Percentiles rank a stretch among this genome's conserved stretches.
Conservation (phyloP, 2,797 vertebrate genomes). For the Atherinosoma microstoma region DNA sequence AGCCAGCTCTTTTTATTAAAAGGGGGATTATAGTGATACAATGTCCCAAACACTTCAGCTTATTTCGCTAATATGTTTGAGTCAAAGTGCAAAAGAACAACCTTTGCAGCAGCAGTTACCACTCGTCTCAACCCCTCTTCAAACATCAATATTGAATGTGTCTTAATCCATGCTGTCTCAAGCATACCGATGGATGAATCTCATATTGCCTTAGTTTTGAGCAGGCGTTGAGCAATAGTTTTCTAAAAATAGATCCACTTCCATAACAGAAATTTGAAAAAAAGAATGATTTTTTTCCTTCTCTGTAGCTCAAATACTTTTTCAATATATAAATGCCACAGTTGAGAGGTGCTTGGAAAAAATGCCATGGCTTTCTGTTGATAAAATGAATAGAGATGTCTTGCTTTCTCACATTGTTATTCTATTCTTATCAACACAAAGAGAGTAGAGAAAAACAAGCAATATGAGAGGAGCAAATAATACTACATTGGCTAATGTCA, state of each 20-base stretch:
- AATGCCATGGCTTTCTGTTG: constrained; percentile 52
- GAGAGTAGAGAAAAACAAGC: constrained; percentile 13
- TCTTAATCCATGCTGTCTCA: background rate
- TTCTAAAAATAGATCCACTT: background rate
- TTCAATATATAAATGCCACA: constrained; percentile 55
- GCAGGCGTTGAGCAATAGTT: no score
- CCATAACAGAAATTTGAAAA: background rate
- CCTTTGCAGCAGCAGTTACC: background rate
- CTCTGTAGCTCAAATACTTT: constrained; percentile 12
- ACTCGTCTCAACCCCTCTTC: background rate
- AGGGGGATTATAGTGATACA: background rate
- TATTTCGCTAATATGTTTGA: background rate
- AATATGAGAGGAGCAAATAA: background rate
- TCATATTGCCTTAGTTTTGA: background rate
- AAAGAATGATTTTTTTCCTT: background rate
- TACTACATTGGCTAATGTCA: constrained; percentile 6
- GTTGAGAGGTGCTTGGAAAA: constrained; percentile 35
- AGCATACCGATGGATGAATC: background rate
- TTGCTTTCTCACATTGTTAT: constrained; percentile 27
- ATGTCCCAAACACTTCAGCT: background rate
- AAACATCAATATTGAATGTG: background rate
- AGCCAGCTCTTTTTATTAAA: background rate
- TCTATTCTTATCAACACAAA: constrained; percentile 18
- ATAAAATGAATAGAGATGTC: constrained; percentile 37
- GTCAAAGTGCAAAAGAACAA: background rate